Percentiles rank a stretch among this genome's conserved stretches.
Evolutionary conservation across 2,888 invertebrate genomes (phyloP).

Genomic region (Gortyna flavago): DNA sequence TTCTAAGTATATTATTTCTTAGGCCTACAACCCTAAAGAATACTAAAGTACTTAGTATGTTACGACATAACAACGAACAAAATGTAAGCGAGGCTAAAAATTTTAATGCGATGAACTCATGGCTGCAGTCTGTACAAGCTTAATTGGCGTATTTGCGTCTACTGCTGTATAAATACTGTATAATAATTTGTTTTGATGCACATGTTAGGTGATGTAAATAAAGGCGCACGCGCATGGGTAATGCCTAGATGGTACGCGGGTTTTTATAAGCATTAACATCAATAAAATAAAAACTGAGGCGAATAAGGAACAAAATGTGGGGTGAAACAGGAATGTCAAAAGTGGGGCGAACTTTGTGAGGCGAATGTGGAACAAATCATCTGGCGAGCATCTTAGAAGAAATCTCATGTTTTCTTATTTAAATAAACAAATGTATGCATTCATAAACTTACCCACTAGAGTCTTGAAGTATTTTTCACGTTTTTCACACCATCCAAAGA

Average conservation of each 20-base stretch:
- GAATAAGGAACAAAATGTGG: background rate
- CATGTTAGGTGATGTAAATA: conserved; percentile 25
- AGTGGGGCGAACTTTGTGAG: background rate
- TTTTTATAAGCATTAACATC: too few species aligned
- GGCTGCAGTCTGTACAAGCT: conserved; percentile 24
- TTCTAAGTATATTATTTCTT: background rate
- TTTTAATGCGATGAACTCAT: conserved; percentile 50
- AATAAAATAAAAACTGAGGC: too few species aligned
- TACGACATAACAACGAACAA: conserved; percentile 11
- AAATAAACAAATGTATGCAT: background rate
- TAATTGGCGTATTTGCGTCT: conserved; percentile 57
- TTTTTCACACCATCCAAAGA: too few species aligned
- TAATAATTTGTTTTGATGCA: conserved; percentile 46
- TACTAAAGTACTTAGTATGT: background rate
- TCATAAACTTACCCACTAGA: too few species aligned
- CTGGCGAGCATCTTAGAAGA: too few species aligned
- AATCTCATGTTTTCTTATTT: too few species aligned
- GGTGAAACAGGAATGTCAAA: background rate
- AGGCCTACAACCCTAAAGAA: background rate
- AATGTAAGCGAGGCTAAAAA: conserved; percentile 29
- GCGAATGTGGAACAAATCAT: too few species aligned
- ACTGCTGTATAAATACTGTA: conserved; percentile 45
- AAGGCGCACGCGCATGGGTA: conserved; percentile 5
- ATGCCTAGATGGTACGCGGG: background rate
- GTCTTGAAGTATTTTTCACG: too few species aligned